Conservation (phyloP, 2,113 vertebrate species). For the Crocuta crocuta region DNA sequence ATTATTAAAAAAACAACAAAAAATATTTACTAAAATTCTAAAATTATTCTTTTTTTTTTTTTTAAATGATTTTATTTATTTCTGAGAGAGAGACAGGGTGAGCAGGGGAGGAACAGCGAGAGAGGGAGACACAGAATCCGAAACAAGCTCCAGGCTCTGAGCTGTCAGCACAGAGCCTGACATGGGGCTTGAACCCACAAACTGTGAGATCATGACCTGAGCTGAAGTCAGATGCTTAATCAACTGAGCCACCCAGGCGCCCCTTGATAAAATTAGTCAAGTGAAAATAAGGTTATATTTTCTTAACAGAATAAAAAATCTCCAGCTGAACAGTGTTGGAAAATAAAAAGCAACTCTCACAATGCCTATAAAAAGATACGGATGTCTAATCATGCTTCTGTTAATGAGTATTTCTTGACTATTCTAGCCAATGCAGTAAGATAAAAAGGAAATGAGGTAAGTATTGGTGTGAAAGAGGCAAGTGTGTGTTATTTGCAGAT, state of each 20-base stretch:
- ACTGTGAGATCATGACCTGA: too few relatives aligned
- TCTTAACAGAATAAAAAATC: background rate
- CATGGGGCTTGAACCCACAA: too few relatives aligned
- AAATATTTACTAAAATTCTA: background rate
- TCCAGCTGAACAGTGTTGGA: background rate
- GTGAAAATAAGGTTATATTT: background rate
- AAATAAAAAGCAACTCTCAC: constrained; percentile 2
- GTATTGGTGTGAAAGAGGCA: background rate
- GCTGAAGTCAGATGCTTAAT: too few relatives aligned
- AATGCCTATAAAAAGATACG: background rate
- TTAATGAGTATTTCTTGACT: constrained; percentile 29
- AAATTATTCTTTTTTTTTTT: background rate
- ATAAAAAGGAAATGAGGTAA: background rate
- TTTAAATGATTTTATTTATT: too few relatives aligned
- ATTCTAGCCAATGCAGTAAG: background rate
- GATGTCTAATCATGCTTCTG: background rate
- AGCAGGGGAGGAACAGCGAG: too few relatives aligned
- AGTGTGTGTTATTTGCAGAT: background rate
- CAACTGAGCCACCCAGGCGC: too few relatives aligned
- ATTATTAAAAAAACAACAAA: too few relatives aligned
- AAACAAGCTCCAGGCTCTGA: too few relatives aligned
- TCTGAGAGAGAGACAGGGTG: too few relatives aligned
- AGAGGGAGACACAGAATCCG: too few relatives aligned
- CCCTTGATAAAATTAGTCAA: background rate
- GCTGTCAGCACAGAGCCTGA: too few relatives aligned